Evolutionary conservation across 2,888 invertebrate genomes (phyloP).

Genomic region (Trachelus iudaicus): DNA sequence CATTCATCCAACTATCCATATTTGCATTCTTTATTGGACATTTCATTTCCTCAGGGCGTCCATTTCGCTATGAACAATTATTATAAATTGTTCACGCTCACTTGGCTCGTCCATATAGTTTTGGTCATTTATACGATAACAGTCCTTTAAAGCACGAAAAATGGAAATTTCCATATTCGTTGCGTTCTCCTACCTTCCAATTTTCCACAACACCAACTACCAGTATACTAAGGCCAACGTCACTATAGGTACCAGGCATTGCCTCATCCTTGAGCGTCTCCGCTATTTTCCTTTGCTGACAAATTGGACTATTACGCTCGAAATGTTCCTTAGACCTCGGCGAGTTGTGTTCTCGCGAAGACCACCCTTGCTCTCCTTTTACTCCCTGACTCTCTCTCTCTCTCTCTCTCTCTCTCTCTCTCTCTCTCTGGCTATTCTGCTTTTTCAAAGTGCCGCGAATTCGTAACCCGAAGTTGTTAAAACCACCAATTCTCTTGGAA

Average conservation of each 20-base stretch:
- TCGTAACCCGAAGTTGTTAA: slow-evolving; percentile 39
- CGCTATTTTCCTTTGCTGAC: slow-evolving; percentile 54
- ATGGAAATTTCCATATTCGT: neutral
- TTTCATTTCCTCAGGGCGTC: neutral
- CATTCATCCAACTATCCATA: neutral
- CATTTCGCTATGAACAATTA: neutral
- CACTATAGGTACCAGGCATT: slow-evolving; percentile 11
- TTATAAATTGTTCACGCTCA: neutral
- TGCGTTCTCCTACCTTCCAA: slow-evolving; percentile 35
- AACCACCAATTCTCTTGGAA: slow-evolving; percentile 50
- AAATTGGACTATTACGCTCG: slow-evolving; percentile 58
- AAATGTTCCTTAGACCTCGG: slow-evolving; percentile 24
- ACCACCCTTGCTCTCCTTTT: slow-evolving; percentile 36
- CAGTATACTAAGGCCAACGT: neutral
- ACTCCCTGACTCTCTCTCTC: neutral
- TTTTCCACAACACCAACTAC: slow-evolving; percentile 27
- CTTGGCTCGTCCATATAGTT: neutral
- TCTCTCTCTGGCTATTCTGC: slow-evolving; percentile 1
- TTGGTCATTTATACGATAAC: neutral
- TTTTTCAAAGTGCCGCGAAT: slow-evolving; percentile 37
- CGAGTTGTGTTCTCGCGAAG: slow-evolving; percentile 33
- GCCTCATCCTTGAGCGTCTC: slow-evolving; percentile 32
- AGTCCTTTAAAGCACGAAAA: neutral
- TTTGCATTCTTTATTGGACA: neutral
- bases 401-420: slow-evolving; percentile 4